These are phyloP conservation scores for Tapera naevia DNA, from an alignment of 2,797 vertebrate species.

Conservation along the genomic window DNA sequence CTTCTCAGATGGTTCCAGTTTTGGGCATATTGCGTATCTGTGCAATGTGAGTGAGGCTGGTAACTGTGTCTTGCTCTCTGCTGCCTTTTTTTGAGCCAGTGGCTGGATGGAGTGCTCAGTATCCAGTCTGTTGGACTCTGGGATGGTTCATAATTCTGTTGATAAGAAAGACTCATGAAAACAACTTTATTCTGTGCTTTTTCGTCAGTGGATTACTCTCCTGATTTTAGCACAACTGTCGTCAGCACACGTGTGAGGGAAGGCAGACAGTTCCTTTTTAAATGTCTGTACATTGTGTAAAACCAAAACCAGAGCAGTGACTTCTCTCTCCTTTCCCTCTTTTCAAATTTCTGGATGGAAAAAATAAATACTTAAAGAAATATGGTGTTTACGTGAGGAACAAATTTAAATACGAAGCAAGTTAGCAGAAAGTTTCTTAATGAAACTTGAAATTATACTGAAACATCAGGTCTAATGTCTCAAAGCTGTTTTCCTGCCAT, in stretches of 20 bases:
- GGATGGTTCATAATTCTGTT: background rate
- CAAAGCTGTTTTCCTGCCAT: background rate
- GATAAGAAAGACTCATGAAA: background rate
- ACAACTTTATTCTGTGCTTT: background rate
- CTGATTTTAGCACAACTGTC: slow-evolving; percentile 3
- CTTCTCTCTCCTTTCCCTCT: background rate
- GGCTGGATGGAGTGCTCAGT: background rate
- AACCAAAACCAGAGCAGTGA: background rate
- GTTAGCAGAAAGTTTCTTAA: slow-evolving; percentile 16
- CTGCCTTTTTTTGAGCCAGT: background rate
- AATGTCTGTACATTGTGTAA: background rate
- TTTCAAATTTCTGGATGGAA: background rate
- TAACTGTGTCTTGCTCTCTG: background rate
- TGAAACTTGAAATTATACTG: slow-evolving; percentile 6
- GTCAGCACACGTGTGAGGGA: background rate
- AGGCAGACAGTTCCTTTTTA: background rate
- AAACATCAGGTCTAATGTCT: background rate
- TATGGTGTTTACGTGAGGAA: background rate
- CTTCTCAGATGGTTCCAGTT: slow-evolving; percentile 16
- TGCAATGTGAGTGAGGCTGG: background rate
- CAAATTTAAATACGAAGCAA: background rate
- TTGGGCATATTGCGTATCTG: background rate
- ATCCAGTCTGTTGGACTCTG: background rate
- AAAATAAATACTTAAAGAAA: background rate
- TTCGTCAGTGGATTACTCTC: background rate